A percentile compares a stretch with the other conserved stretches of the same genome.
Conservation (phyloP, 2,113 vertebrate species). For the Odobenus rosmarus region DNA sequence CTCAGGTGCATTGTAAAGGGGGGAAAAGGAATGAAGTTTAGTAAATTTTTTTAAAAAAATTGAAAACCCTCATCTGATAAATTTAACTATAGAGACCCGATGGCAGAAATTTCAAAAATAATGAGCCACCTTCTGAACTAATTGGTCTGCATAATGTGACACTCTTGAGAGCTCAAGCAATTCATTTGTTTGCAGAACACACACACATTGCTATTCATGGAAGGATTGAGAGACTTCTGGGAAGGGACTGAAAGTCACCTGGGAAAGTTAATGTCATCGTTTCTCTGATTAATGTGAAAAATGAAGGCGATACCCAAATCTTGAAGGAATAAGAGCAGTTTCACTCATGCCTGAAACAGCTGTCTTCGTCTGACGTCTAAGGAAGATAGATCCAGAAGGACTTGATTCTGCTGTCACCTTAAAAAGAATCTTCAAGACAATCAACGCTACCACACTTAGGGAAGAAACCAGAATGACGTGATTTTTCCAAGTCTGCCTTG, state of each 20-base stretch:
- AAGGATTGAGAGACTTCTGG: background rate
- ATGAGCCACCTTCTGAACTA: constrained; percentile 55
- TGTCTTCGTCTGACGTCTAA: background rate
- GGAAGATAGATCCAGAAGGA: background rate
- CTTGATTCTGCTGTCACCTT: background rate
- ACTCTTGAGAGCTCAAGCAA: background rate
- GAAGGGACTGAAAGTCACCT: background rate
- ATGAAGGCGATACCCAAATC: background rate
- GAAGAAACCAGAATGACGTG: background rate
- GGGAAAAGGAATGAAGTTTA: background rate
- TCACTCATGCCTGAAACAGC: background rate
- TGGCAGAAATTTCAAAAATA: constrained; percentile 65
- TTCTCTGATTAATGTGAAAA: constrained; percentile 32
- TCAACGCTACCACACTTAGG: background rate
- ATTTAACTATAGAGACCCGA: background rate
- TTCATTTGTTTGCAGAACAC: background rate
- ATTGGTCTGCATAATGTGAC: background rate
- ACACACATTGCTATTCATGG: background rate
- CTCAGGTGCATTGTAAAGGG: background rate
- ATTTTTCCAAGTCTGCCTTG: background rate
- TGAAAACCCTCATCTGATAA: constrained; percentile 40
- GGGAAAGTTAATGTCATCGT: background rate
- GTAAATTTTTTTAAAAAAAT: background rate
- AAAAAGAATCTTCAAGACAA: background rate
- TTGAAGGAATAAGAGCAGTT: background rate